Evolutionary conservation across 1,140 invertebrate genomes (phyloP), one percentile per base, ranked within the genome.

Genomic region (Euura lappo): DNA sequence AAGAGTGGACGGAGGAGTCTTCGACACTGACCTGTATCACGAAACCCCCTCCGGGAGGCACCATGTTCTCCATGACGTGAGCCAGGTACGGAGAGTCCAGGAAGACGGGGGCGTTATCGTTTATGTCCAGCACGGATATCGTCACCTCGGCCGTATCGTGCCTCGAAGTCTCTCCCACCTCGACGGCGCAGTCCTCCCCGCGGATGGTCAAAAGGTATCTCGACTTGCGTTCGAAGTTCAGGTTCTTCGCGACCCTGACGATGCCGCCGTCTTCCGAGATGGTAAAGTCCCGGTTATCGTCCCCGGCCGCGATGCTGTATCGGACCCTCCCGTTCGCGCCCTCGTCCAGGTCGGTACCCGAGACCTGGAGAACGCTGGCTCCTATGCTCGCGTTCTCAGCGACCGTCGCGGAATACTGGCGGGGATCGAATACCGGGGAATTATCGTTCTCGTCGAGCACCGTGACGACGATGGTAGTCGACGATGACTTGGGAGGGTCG

Each of bases 391-490:
- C 94, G 87, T 98, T 97, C 87, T 99, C 98, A 2, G 94, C 92
- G 6, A 98, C 93, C 0, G 93, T 94, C 2, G 95, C 93, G 51
- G 93, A 94, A 81, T 98, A 99, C 78, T 95, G 93, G 78, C 93
- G 92, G 0, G 94, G 94, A 84, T 96, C 93, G 86, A 99, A 99
- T 5, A 95, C 90, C 0, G 98, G 97, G 74, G 93, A 93, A 84
- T 99, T 98, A 85, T 99, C 97, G 85, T 99, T 99, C 83, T 96
- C 95, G 83, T 99, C 97, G 44, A 95, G 86, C 45, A 99, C 91
- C 69, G 90, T 89, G 5, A 99, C 92, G 6, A 89, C 87, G 42
- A 99, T 89, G 67, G 91, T 90, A 4, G 92, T 90, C 65, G 91
- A 90, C 1, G 94, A 93, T 0, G 91, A 91, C 79, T 93, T 91